A percentile compares a stretch with the other conserved stretches of the same genome.
Conservation (phyloP, 2,113 vertebrate genomes). For the Pseudopipra pipra region DNA sequence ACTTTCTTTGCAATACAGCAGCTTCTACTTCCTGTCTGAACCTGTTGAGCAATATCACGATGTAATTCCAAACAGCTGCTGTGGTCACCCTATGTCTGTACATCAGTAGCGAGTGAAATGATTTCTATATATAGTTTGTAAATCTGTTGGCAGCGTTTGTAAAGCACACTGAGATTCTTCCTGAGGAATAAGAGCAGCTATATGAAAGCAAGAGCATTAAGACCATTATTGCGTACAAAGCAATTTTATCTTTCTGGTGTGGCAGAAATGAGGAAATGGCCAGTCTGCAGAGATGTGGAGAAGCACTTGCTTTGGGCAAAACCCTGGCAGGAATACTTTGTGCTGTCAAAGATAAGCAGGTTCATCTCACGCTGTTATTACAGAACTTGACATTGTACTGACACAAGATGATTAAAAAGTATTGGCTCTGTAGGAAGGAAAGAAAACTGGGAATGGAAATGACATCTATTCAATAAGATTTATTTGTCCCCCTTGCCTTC, state of each 20-base stretch:
- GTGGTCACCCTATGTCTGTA: conserved; percentile 35
- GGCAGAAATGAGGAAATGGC: neutral
- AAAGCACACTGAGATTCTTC: conserved; percentile 9
- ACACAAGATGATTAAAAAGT: neutral
- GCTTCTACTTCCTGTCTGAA: conserved; percentile 15
- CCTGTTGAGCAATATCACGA: neutral
- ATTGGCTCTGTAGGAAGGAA: neutral
- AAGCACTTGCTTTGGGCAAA: conserved; percentile 3
- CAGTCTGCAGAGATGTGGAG: neutral
- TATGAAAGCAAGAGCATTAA: conserved; percentile 4
- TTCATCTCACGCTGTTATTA: neutral
- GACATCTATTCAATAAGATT: neutral
- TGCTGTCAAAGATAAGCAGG: conserved; percentile 1
- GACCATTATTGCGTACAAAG: neutral
- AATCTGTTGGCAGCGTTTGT: conserved; percentile 15
- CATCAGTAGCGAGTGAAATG: conserved; percentile 43
- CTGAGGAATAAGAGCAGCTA: neutral
- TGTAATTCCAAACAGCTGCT: conserved; percentile 47
- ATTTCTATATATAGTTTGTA: conserved; percentile 63
- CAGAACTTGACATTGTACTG: neutral
- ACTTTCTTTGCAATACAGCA: neutral
- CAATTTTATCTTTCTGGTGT: neutral
- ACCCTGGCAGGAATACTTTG: neutral
- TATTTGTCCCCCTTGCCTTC: neutral
- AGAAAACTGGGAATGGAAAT: neutral